phyloP scores from a whole-genome alignment of 2,888 invertebrate genomes.

The Emmelina monodactyla region DNA sequence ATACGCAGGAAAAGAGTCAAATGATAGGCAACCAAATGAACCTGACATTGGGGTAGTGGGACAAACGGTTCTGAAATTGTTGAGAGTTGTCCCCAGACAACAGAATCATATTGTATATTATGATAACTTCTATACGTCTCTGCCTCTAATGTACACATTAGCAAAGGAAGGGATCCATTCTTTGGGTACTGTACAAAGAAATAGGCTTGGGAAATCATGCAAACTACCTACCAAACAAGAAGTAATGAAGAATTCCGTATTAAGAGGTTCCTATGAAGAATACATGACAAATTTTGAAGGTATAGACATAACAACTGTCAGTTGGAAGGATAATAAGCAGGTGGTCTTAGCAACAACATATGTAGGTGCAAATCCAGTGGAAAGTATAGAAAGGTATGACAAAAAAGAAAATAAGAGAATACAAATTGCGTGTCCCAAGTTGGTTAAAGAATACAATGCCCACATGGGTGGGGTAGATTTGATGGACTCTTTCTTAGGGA shows the following conservation, averaged over 20 bases:
- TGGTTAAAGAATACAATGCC: conserved; percentile 6
- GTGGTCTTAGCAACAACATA: conserved; percentile 10
- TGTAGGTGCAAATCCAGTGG: conserved; percentile 6
- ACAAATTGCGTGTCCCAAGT: conserved; percentile 5
- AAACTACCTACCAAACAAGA: conserved; percentile 12
- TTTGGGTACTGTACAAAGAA: no score
- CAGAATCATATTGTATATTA: conserved; percentile 6
- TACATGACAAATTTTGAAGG: conserved; percentile 3
- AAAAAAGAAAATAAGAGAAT: conserved; percentile 7
- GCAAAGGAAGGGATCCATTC: conserved; percentile 1
- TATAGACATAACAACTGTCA: conserved; percentile 5
- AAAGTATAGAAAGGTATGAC: conserved; percentile 5
- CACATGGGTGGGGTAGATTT: conserved; percentile 6
- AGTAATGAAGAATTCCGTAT: conserved; percentile 7
- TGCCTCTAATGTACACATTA: conserved; percentile 4
- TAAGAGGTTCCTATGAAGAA: conserved; percentile 8
- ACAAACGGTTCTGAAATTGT: not conserved
- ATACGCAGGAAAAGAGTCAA: conserved; percentile 4
- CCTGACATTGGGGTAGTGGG: conserved; percentile 5
- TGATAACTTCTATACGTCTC: conserved; percentile 7
- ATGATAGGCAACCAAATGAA: conserved; percentile 1
- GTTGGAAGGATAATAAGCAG: conserved; percentile 10
- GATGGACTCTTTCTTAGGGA: conserved; percentile 9
- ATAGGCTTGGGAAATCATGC: conserved; percentile 9
- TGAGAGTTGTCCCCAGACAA: not conserved